These are phyloP conservation scores for Ahaetulla prasina DNA, from an alignment of 2,113 vertebrate genomes.

Conservation along the genomic window DNA sequence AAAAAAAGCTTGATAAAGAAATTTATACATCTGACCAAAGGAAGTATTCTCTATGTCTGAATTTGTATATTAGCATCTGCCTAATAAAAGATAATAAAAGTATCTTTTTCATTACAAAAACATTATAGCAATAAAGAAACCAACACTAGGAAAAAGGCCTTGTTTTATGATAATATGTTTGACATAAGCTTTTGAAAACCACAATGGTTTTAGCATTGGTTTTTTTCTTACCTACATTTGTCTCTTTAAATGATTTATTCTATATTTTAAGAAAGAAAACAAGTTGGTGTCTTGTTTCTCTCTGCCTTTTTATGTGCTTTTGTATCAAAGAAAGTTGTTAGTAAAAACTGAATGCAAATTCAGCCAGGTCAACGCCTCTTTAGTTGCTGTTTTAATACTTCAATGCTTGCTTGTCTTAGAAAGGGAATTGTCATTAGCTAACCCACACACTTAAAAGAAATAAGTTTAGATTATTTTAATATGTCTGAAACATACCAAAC, in stretches of 20 bases:
- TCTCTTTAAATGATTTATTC: constrained; percentile 6
- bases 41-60: background rate
- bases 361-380: constrained; percentile 51
- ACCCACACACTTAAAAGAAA: constrained; percentile 29
- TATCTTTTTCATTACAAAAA: constrained; percentile 8
- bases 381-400: constrained; percentile 39
- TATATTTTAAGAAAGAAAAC: constrained; percentile 14
- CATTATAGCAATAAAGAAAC: background rate
- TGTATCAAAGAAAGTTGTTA: background rate
- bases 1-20: background rate
- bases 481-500: background rate
- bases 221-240: background rate
- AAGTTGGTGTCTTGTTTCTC: background rate
- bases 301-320: background rate
- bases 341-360: constrained; percentile 6
- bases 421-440: constrained; percentile 52
- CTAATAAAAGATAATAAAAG: background rate
- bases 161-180: constrained; percentile 18
- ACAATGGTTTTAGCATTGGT: constrained; percentile 13
- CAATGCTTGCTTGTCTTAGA: constrained; percentile 24
- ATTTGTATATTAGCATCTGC: constrained; percentile 17
- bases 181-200: constrained; percentile 18
- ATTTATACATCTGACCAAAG: constrained; percentile 12
- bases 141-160: background rate
- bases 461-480: constrained; percentile 3